phyloP scores from a whole-genome alignment of 2,113 vertebrate genomes.

The Hippopotamus amphibius region DNA sequence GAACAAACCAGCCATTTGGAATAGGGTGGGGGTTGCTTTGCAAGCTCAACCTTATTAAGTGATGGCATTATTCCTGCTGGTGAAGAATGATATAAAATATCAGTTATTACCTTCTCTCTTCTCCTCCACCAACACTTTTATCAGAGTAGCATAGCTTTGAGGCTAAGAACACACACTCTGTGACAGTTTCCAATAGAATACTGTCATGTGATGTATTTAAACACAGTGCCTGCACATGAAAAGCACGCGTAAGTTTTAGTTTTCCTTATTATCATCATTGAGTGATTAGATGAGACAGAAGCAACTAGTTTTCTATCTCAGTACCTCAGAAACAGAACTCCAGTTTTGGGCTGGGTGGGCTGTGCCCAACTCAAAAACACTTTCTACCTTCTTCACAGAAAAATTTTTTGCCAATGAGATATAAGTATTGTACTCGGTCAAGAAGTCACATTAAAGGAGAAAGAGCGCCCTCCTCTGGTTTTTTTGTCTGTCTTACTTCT shows the following conservation, averaged over 20 bases:
- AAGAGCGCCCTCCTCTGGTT: background rate
- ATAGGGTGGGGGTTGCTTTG: background rate
- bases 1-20: background rate
- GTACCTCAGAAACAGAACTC: background rate
- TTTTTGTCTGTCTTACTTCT: background rate
- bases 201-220: background rate
- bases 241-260: background rate
- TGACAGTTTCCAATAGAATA: background rate
- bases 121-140: background rate
- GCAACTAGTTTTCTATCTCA: background rate
- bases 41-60: background rate
- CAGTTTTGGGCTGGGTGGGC: background rate
- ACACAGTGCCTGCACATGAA: background rate
- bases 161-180: background rate
- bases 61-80: background rate
- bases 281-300: background rate
- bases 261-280: background rate
- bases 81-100: background rate
- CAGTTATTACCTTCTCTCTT: background rate
- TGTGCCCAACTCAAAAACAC: background rate
- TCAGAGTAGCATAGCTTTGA: background rate
- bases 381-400: background rate
- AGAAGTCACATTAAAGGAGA: background rate
- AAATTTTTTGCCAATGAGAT: background rate
- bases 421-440: background rate